Evolutionary conservation across 2,888 invertebrate genomes (phyloP), one percentile per base, ranked within the genome.

Genomic region (Matsumyia berberina): DNA sequence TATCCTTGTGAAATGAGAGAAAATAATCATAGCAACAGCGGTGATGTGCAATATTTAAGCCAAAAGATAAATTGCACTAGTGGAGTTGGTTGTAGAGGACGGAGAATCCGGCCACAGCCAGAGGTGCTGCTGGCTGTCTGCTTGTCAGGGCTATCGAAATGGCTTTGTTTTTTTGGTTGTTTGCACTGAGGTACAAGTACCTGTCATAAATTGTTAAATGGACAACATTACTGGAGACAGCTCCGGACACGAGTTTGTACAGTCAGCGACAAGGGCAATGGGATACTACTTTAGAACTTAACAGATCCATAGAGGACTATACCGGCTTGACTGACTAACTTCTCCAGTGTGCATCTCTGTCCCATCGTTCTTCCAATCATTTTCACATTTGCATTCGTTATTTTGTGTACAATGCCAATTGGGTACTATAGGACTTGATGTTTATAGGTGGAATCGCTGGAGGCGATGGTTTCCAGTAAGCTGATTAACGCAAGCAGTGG

Each of bases 131-230:
- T 19, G 9, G 53, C 39, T 78, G 49, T 51, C 42, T 53, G 49
- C 29, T 31, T 53, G 53, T 60, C 7, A 19, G 76, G 39, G 51
- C 29, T 76, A 53, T 76, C 81, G 51, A 8, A 29, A 80, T 24
- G 58, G 9, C 24, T 46, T 60, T 37, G 24, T 29, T 60, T 60
- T n/a, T 31, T 9, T 29, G 15, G 31, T 49, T 81, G 69, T 64
- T 62, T 69, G 37, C 66, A 39, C 46, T 62, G 62, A 17, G 49
- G 53, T 69, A 83, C n/a, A n/a, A n/a, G n/a, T n/a, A n/a, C 73
- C 57, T 83, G 73, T 79, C 79, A 79, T 74, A 79, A 79, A 83
- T 79, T 73, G 49, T 79, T 69, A 64, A 78, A 69, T 64, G 82
- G 53, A 24, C 33, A 15, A 44, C 46, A 12, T 29, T 24, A 15